Evolutionary conservation across 2,888 invertebrate genomes (phyloP).

Genomic region (Cerastoderma edule): DNA sequence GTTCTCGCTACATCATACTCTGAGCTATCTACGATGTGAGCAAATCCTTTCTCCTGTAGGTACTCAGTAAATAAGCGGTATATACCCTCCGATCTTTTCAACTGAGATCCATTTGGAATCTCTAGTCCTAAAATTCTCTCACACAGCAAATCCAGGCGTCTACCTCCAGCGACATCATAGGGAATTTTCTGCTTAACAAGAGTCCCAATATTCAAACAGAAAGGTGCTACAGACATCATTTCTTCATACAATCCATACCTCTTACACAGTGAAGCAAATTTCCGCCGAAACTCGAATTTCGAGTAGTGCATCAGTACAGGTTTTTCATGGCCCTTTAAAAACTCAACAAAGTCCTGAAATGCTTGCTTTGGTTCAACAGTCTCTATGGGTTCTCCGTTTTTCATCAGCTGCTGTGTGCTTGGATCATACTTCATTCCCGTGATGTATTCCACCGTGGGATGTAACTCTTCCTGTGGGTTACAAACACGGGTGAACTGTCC

Average conservation of each 20-base stretch:
- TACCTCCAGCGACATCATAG: too few relatives aligned
- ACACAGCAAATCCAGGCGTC: background rate
- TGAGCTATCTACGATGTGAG: background rate
- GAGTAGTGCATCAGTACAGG: background rate
- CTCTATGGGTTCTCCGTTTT: background rate
- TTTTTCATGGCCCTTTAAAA: background rate
- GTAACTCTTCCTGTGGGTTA: background rate
- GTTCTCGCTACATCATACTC: background rate
- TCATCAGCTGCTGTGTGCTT: background rate
- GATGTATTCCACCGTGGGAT: background rate
- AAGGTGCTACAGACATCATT: background rate
- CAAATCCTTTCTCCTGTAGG: background rate
- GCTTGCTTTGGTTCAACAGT: background rate
- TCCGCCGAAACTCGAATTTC: background rate
- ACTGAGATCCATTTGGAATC: background rate
- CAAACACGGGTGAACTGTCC: background rate
- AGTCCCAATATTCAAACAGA: background rate
- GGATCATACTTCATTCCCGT: background rate
- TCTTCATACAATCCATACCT: background rate
- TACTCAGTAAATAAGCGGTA: background rate
- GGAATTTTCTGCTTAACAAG: background rate
- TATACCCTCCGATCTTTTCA: background rate
- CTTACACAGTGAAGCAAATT: background rate
- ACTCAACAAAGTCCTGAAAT: background rate
- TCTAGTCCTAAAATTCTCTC: background rate